Conservation (phyloP, 2,797 vertebrate genomes). For the Enteromius trimaculatus region DNA sequence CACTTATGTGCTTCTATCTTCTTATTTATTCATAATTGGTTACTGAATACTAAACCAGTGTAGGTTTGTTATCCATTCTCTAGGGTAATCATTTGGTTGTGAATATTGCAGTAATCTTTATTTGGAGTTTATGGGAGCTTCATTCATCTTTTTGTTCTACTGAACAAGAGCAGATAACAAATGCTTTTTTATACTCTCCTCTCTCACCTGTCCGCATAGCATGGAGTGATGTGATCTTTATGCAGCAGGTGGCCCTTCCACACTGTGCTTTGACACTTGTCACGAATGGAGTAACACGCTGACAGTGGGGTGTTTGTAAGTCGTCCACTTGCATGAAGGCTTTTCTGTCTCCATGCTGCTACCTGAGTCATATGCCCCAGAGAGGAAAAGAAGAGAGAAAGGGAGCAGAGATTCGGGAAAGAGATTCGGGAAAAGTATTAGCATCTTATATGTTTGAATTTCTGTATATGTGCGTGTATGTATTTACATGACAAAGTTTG, state of each 20-base stretch:
- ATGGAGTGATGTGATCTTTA: slow-evolving; percentile 45
- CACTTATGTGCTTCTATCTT: slow-evolving; percentile 1
- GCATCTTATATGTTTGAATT: slow-evolving; percentile 1
- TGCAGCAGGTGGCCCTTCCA: slow-evolving; percentile 26
- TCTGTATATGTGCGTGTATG: neutral
- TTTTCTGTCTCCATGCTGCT: slow-evolving; percentile 34
- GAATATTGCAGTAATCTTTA: slow-evolving; percentile 12
- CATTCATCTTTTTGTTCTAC: slow-evolving; percentile 23
- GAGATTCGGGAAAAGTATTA: neutral
- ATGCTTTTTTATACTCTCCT: neutral
- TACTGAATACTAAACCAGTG: slow-evolving; percentile 1
- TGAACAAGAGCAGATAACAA: slow-evolving; percentile 2
- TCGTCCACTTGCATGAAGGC: slow-evolving; percentile 33
- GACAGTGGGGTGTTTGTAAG: slow-evolving; percentile 41
- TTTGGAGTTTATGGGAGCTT: neutral
- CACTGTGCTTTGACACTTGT: slow-evolving; percentile 38
- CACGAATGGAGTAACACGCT: slow-evolving; percentile 23
- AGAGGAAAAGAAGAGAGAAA: slow-evolving; percentile 29
- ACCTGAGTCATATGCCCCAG: slow-evolving; percentile 31
- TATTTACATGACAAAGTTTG: neutral
- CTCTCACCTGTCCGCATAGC: slow-evolving; percentile 2
- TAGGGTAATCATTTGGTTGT: slow-evolving; percentile 4
- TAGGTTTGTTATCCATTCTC: neutral
- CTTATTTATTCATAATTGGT: slow-evolving; percentile 7
- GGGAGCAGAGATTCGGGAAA: neutral